phyloP scores from a whole-genome alignment of 2,113 vertebrate species.

The Cromileptes altivelis region DNA sequence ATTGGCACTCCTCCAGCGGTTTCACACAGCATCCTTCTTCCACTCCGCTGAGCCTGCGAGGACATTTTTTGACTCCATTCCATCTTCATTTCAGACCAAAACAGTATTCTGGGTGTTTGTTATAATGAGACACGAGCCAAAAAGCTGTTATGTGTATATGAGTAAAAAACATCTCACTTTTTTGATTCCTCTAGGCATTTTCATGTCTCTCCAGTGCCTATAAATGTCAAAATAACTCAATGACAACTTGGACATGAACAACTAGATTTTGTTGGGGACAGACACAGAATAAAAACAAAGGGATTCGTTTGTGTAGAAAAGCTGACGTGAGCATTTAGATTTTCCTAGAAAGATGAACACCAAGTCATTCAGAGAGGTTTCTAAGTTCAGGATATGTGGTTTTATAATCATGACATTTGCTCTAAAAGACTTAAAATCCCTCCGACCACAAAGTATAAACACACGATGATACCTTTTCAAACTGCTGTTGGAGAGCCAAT shows the following conservation, averaged over 20 bases:
- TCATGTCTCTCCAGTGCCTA: neutral
- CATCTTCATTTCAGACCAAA: neutral
- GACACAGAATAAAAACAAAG: neutral
- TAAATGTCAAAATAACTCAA: neutral
- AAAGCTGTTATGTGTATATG: neutral
- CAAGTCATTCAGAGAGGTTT: neutral
- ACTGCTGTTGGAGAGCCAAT: too few species aligned
- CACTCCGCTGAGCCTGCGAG: neutral
- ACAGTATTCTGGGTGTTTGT: neutral
- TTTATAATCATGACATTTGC: neutral
- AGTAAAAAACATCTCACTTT: neutral
- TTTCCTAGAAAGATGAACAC: neutral
- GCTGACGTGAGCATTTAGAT: neutral
- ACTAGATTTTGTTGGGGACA: neutral
- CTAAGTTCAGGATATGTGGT: neutral
- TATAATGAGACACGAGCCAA: neutral
- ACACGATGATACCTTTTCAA: neutral
- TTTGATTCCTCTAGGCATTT: neutral
- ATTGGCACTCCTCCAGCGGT: slow-evolving; percentile 46
- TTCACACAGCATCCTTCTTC: slow-evolving; percentile 63
- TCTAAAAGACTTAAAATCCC: neutral
- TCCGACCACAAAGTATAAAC: neutral
- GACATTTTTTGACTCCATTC: neutral
- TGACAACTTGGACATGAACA: neutral
- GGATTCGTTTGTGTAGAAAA: neutral